phyloP scores from a whole-genome alignment of 1,140 invertebrate genomes.

The Panulirus ornatus region DNA sequence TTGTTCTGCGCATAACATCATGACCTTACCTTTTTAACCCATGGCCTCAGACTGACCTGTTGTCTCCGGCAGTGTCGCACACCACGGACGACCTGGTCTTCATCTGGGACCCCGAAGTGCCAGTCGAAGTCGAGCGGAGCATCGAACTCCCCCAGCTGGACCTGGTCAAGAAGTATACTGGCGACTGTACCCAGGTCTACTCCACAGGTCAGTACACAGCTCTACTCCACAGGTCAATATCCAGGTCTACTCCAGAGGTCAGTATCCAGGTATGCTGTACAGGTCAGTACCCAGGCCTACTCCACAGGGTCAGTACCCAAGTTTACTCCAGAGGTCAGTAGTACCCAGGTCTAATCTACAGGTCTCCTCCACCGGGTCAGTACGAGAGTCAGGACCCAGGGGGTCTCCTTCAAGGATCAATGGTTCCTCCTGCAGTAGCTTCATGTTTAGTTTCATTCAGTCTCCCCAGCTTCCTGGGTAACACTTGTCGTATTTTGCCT shows the following conservation, averaged over 20 bases:
- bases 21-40: too few relatives aligned
- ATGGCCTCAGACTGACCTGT: neutral
- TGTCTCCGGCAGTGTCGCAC: slow-evolving; percentile 86
- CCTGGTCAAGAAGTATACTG: slow-evolving; percentile 89
- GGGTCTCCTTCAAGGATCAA: too few relatives aligned
- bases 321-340: neutral
- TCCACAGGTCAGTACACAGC: slow-evolving; percentile 83
- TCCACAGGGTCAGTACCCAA: neutral
- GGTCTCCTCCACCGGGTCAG: neutral
- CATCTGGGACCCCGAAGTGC: slow-evolving; percentile 92
- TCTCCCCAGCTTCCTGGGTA: too few relatives aligned
- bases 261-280: neutral
- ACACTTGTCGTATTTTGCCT: too few relatives aligned
- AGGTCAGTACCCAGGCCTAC: neutral
- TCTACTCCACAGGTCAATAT: slow-evolving; percentile 66
- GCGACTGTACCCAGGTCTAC: slow-evolving; percentile 92
- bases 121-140: slow-evolving; percentile 89
- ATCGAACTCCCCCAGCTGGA: slow-evolving; percentile 92
- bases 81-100: slow-evolving; percentile 94
- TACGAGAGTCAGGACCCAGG: too few relatives aligned
- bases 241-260: neutral
- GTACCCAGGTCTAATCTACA: neutral
- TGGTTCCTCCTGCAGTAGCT: too few relatives aligned
- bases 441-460: too few relatives aligned
- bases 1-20: too few relatives aligned